These are phyloP conservation scores for Lacanobia wlatinum DNA, from an alignment of 2,888 invertebrate species.

Conservation along the genomic window DNA sequence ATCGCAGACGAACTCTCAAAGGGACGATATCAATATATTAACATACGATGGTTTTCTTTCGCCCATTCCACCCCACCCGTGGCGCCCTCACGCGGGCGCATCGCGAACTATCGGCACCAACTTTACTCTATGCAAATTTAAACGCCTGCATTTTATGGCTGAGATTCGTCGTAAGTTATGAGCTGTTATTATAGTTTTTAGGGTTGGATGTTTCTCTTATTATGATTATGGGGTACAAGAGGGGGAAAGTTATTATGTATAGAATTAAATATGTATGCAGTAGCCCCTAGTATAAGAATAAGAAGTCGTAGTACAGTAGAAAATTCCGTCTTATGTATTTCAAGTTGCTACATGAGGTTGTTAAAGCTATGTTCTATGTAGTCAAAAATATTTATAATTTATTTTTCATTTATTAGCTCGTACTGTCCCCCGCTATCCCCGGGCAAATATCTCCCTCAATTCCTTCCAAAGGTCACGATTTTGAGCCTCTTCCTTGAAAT, in stretches of 20 bases:
- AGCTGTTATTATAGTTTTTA: conserved; percentile 66
- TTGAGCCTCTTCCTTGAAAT: no score
- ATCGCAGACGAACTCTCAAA: conserved; percentile 59
- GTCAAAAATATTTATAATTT: no score
- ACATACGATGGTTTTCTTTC: conserved; percentile 73
- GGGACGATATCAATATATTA: conserved; percentile 73
- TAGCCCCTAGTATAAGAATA: conserved; percentile 5
- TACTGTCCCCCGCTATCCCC: no score
- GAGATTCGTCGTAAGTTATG: conserved; percentile 69
- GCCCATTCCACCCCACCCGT: conserved; percentile 27
- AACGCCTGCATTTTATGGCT: conserved; percentile 80
- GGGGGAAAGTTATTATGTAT: conserved; percentile 30
- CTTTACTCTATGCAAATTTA: conserved; percentile 80
- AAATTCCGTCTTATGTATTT: not conserved
- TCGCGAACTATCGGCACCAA: conserved; percentile 71
- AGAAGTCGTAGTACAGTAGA: not conserved
- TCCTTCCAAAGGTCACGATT: no score
- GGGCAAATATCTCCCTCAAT: no score
- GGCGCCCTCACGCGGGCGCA: conserved; percentile 58
- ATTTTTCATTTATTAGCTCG: no score
- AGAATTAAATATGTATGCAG: conserved; percentile 49
- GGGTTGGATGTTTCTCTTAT: conserved; percentile 61
- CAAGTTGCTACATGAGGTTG: no score
- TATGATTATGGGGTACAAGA: conserved; percentile 54
- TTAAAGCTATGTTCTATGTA: no score